Evolutionary conservation across 2,888 invertebrate genomes (phyloP), one percentile per base, ranked within the genome.

Genomic region (Hyposoter dolosus): DNA sequence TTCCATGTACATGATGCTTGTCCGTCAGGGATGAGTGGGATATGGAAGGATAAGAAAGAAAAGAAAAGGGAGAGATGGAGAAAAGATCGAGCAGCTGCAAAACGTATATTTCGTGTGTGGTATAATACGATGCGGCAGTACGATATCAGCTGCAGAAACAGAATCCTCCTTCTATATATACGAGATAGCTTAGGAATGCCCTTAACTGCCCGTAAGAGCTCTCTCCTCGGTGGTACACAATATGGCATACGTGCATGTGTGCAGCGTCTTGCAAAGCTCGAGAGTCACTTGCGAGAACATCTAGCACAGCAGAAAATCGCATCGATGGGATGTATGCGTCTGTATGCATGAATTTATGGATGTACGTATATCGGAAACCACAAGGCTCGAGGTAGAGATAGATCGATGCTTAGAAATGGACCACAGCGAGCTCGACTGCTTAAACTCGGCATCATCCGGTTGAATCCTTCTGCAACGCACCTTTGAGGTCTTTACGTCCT

Each of bases 201-300:
- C 81, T 82, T 65, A 77, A 78, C 80, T 86, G 66, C 60, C 72
- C 60, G 74, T 68, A 40, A 74, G 72, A 78, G 68, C 68, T 43
- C 35, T 50, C 56, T 56, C 56, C 43, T 43, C 47, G 4, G 19
- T 35, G 50, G 50, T 66, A 32, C 63, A 45, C 47, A 56, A 69
- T n/a, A 68, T 74, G n/a, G 23, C 9, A 53, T 47, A 65, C 19
- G 43, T 47, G 45, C n/a, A 65, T 66, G 45, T 45, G 28, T 65
- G 60, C 40, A 69, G n/a, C 9, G 74, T 81, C 72, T 81, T 65
- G 84, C 60, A 60, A 77, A 77, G 77, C 81, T 69, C 50, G 84
- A 74, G 81, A 84, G 84, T 79, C 81, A 84, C 78, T 81, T 66
- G 84, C 72, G 71, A 75, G 69, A 75, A 69, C 79, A 85, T 83